These are phyloP conservation scores for Idaea biselata DNA, from an alignment of 2,888 invertebrate species.

Conservation along the genomic window DNA sequence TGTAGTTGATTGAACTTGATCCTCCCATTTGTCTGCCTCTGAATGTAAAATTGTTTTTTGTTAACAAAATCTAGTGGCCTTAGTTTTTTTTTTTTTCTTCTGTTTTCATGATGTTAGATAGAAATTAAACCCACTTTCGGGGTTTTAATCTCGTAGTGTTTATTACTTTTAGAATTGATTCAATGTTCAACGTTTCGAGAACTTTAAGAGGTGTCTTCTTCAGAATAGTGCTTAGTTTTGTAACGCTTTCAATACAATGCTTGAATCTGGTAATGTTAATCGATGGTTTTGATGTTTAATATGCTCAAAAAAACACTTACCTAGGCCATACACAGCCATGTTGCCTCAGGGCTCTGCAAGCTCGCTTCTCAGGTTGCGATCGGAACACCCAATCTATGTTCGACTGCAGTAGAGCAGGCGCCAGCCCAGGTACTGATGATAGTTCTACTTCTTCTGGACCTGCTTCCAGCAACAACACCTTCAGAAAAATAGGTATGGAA, in stretches of 20 bases:
- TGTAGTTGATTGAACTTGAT: conserved; percentile 82
- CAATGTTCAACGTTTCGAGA: too few relatives aligned
- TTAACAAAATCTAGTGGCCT: too few relatives aligned
- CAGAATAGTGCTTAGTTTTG: not conserved
- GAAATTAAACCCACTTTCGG: too few relatives aligned
- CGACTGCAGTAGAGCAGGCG: conserved; percentile 76
- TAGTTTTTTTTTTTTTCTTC: too few relatives aligned
- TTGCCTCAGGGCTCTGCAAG: conserved; percentile 74
- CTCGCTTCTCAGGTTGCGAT: conserved; percentile 80
- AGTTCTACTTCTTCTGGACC: conserved; percentile 83
- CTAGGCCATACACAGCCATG: conserved; percentile 79
- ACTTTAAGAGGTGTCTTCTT: too few relatives aligned
- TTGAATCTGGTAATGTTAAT: not conserved
- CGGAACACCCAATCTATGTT: conserved; percentile 84
- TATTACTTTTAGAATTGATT: too few relatives aligned
- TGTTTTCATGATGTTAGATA: too few relatives aligned
- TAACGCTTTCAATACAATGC: not conserved
- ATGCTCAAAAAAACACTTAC: conserved; percentile 29
- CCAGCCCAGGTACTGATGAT: conserved; percentile 81
- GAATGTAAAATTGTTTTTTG: conserved; percentile 22
- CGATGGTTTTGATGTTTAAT: not conserved
- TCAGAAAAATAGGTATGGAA: conserved; percentile 2
- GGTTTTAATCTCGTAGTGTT: too few relatives aligned
- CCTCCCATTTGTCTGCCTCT: conserved; percentile 85
- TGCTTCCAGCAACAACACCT: conserved; percentile 84